Base-by-base conservation (phyloP, 2,113 vertebrate genomes). In the Melanotaenia duboulayi region DNA sequence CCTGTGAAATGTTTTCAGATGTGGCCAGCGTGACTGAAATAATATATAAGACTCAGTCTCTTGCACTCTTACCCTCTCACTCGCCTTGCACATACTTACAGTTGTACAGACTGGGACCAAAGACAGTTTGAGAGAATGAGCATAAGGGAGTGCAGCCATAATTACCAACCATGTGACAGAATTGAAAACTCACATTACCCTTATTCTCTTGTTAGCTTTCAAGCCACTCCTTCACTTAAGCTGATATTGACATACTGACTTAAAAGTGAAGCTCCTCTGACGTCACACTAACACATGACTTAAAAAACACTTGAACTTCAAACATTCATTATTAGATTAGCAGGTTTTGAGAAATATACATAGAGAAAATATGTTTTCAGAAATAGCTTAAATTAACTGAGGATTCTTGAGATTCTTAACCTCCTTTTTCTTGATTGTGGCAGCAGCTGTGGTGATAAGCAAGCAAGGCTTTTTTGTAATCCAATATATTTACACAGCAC, bases 1-100 rank as follows among this genome's bases (percentile, higher is more conserved):
- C 80, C 87, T 86, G 88, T 76, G 86, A 90, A 90, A 92, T 92
- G 89, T 93, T 93, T 92, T 94, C 86, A 91, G 90, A 92, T 78
- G 81, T 83, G 84, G 87, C 78, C 87, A 87, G 87, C 86, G 88
- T 91, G 90, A 91, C 88, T 92, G 91, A 89, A 93, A 93, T 93
- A 90, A 94, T 89, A 89, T 85, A 91, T 90, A 87, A 92, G 79
- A 64, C 71, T 83, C 22, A 25, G 74, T 79, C 80, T 71, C 40
- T 44, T 14, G 12, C 63, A 25, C 54, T 50, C 67, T 11, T 61
- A 46, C 65, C 28, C 72, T 28, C 61, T 59, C 61, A 73, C 73
- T 74, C 7, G 35, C 76, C 71, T 66, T 63, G 48, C 58, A 64
- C 82, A 70, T 57, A 80, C 76, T 68, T 65, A 78, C 81, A 82